Percentiles rank a stretch among this genome's conserved stretches.
These are phyloP conservation scores for Megalonaias nervosa DNA, from an alignment of 1,140 invertebrate species.

Conservation along the genomic window DNA sequence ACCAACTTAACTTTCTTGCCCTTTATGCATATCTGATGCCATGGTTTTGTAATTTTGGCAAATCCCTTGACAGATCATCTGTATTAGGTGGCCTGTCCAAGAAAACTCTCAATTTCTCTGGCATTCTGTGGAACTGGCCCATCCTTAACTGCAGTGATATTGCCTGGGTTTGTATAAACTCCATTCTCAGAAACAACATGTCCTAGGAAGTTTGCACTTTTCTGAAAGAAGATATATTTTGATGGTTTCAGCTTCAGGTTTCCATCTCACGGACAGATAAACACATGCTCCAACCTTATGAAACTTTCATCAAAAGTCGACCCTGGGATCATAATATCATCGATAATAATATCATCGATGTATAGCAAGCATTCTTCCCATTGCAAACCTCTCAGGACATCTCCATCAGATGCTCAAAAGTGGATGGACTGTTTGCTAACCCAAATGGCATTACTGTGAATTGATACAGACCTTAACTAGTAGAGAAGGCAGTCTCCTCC, in stretches of 20 bases:
- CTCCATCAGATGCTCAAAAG: conserved; percentile 38
- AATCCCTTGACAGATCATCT: background rate
- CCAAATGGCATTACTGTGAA: conserved; percentile 26
- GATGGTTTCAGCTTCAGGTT: no score
- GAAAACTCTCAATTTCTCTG: background rate
- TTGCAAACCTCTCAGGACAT: conserved; percentile 1
- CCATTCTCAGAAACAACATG: background rate
- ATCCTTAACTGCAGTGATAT: conserved; percentile 5
- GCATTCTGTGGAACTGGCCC: background rate
- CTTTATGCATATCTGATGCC: background rate
- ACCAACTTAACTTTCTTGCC: conserved; percentile 1
- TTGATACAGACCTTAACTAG: conserved; percentile 1
- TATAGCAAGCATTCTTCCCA: background rate
- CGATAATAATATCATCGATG: no score
- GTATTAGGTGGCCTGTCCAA: conserved; percentile 1
- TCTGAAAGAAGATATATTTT: background rate
- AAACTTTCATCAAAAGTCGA: conserved; percentile 2
- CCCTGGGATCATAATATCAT: conserved; percentile 10
- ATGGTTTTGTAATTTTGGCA: background rate
- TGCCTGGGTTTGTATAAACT: background rate
- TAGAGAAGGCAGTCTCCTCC: conserved; percentile 51
- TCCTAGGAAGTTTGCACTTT: background rate
- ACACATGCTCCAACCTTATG: conserved; percentile 4
- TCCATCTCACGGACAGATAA: background rate
- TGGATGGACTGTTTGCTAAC: no score